Evolutionary conservation across 2,797 vertebrate species (phyloP), one percentile per base, ranked within the genome.

Genomic region (Typhlichthys eigenmanni): DNA sequence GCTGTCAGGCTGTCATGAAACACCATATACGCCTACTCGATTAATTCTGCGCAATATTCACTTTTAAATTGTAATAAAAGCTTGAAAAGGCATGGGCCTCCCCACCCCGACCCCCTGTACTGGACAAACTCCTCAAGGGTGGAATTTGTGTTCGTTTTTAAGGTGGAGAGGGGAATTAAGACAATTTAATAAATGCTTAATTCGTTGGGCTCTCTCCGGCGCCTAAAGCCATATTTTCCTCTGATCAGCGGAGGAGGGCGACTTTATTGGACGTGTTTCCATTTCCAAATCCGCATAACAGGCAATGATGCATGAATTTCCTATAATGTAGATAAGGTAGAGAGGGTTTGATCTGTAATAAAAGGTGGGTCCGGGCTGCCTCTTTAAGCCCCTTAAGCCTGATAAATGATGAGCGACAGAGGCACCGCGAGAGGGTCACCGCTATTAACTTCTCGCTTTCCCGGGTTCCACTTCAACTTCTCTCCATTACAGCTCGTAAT

Each of bases 331-430:
- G 89, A 91, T 89, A 92, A 89, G 85, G 80, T 63, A 82, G 72
- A 81, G 80, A 69, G 85, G 85, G 85, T 87, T 86, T 88, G 82
- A 84, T 89, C 82, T 88, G 87, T 87, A 90, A 91, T 91, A 91
- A 92, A 91, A 86, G 83, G 85, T 88, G 75, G 85, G 75, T 75
- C 85, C 71, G 85, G 63, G 82, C 87, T 87, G 89, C 82, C 85
- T 89, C 88, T 92, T 93, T 92, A 92, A 92, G 88, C 85, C 89
- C 84, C 87, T 90, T 90, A 91, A 91, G 89, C 85, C 85, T 89
- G 89, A 92, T 92, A 91, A 92, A 91, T 91, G 90, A 92, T 92
- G 90, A 91, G 88, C 85, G 91, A 92, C 90, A 92, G 91, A 88
- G 80, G 86, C 88, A 80, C 88, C 83, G 88, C 86, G 69, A 89